A percentile compares a stretch with the other conserved stretches of the same genome.
phyloP scores from a whole-genome alignment of 2,888 invertebrate genomes.

The Crossocerus cetratus region DNA sequence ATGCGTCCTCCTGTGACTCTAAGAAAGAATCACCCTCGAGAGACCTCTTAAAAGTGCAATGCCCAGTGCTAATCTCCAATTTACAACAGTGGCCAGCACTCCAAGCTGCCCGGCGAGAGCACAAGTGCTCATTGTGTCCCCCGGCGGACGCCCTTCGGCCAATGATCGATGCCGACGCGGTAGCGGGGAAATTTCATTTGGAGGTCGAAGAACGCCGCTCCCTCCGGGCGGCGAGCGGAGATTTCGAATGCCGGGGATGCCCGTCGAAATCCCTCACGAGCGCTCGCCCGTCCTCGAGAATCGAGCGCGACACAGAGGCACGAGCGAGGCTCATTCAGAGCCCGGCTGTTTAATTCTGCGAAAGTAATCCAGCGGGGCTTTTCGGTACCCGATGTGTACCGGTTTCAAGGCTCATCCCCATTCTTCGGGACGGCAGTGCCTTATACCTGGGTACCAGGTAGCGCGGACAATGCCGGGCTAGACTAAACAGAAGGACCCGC shows the following conservation, averaged over 20 bases:
- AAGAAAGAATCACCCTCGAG: too few relatives aligned
- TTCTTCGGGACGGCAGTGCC: not conserved
- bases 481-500: not conserved
- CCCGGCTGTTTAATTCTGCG: not conserved
- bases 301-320: not conserved
- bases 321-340: not conserved
- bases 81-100: too few relatives aligned
- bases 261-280: not conserved
- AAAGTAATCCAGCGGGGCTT: not conserved
- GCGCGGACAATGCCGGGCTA: not conserved
- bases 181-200: not conserved
- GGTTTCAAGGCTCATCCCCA: constrained; percentile 11
- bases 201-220: not conserved
- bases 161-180: not conserved
- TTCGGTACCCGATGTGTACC: constrained; percentile 14
- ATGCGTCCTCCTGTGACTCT: too few relatives aligned
- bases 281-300: not conserved
- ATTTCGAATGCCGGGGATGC: not conserved
- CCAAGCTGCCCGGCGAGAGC: too few relatives aligned
- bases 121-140: not conserved
- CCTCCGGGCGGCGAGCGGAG: not conserved
- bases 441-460: constrained; percentile 6
- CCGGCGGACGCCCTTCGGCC: not conserved
- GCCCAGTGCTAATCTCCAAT: too few relatives aligned
- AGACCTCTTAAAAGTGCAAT: too few relatives aligned